Base-by-base conservation (phyloP, 1,140 invertebrate species). In the Babylonia areolata region DNA sequence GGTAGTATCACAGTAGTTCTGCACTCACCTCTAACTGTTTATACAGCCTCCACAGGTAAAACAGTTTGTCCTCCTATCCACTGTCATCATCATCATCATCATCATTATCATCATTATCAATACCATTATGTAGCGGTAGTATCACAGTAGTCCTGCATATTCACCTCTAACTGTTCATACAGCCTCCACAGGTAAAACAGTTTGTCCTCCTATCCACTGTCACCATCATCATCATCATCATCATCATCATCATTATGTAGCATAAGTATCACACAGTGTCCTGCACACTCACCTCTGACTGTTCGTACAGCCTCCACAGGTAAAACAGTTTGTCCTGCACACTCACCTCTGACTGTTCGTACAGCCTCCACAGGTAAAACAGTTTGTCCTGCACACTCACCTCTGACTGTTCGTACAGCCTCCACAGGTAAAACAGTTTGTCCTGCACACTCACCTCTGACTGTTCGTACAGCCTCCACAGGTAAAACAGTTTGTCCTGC, bases 401-500 rank as follows among this genome's bases (percentile, higher is more conserved):
- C 91, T 93, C 90, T 28, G 90, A 85, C 58, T 93, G 87, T 58
- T 92, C 90, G 80, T 92, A 91, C 12, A 93, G 86, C 51, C 89
- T 90, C 92, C 93, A 93, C 17, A 93, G 81, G 88, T 91, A 90
- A 28, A 91, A 69, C 17, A 93, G n/a, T n/a, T n/a, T n/a, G n/a
- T n/a, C n/a, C n/a, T n/a, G n/a, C n/a, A n/a, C 15, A 39, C 87
- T 80, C 85, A 93, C 93, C 91, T 93, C 90, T 28, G 90, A 85
- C 58, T 93, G 87, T 58, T 92, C 90, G 80, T 92, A 91, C 12
- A 93, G 86, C 51, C 89, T 90, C 92, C 93, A 93, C 17, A 93
- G 81, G 88, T 91, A 90, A 28, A 91, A 69, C 17, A 93, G n/a
- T n/a, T n/a, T n/a, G n/a, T n/a, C n/a, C n/a, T n/a, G n/a, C n/a